A percentile compares a stretch with the other conserved stretches of the same genome.
These are phyloP conservation scores for Trematomus bernacchii DNA, from an alignment of 2,797 vertebrate genomes.

Conservation along the genomic window DNA sequence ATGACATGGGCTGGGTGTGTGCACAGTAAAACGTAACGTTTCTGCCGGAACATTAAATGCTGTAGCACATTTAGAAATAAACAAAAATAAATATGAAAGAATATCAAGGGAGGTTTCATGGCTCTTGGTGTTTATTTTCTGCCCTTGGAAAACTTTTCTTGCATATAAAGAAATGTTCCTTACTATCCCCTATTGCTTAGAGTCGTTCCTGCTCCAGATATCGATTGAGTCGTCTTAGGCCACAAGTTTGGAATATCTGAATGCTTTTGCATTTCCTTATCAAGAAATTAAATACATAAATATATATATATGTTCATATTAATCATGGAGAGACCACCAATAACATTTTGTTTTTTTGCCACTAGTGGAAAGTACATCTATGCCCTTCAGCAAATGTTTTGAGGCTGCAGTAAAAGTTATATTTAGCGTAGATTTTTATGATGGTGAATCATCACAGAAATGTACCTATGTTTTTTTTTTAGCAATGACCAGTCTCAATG, in stretches of 20 bases:
- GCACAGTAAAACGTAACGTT: constrained; percentile 12
- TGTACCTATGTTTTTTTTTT: constrained; percentile 35
- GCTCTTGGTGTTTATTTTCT: constrained; percentile 34
- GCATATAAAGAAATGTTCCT: constrained; percentile 31
- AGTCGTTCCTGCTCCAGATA: constrained; percentile 34
- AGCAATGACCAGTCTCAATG: constrained; percentile 56
- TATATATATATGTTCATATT: constrained; percentile 7
- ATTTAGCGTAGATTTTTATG: constrained; percentile 65
- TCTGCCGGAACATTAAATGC: constrained; percentile 29
- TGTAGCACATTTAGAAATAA: constrained; percentile 38
- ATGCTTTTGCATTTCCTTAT: constrained; percentile 18
- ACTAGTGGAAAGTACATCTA: constrained; percentile 29
- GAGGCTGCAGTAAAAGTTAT: constrained; percentile 29
- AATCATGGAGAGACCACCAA: constrained; percentile 28
- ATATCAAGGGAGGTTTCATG: constrained; percentile 26
- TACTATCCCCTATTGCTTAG: constrained; percentile 7
- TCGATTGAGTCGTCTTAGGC: constrained; percentile 23
- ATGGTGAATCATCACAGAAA: constrained; percentile 70
- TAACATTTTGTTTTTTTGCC: constrained; percentile 40
- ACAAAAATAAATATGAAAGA: constrained; percentile 34
- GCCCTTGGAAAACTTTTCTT: constrained; percentile 23
- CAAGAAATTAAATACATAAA: constrained; percentile 13
- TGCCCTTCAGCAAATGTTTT: constrained; percentile 53
- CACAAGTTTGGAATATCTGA: constrained; percentile 5
- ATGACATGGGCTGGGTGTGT: constrained; percentile 31